phyloP scores from a whole-genome alignment of 2,888 invertebrate genomes.

The Leistus spinibarbis region DNA sequence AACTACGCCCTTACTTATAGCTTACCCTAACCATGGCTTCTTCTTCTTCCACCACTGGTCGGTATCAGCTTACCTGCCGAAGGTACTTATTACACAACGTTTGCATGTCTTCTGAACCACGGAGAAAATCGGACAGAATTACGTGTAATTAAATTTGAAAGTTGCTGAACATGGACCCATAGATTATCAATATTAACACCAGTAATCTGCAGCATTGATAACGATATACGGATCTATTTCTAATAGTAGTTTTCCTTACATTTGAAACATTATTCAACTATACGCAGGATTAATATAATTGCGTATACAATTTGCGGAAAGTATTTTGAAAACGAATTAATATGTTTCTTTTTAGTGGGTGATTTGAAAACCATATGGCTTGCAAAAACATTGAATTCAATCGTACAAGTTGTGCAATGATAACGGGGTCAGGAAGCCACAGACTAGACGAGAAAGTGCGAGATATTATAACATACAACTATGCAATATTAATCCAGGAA shows the following conservation, averaged over 20 bases:
- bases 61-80: slow-evolving; percentile 10
- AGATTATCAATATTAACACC: neutral
- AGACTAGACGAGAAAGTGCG: slow-evolving; percentile 26
- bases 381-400: too few relatives aligned
- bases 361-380: neutral
- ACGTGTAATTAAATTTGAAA: neutral
- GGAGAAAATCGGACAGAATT: too few relatives aligned
- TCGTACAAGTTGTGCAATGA: neutral
- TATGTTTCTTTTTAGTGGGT: too few relatives aligned
- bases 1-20: slow-evolving; percentile 28
- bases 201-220: neutral
- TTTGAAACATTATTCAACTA: too few relatives aligned
- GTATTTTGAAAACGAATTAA: too few relatives aligned
- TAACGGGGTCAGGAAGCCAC: slow-evolving; percentile 35
- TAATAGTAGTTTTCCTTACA: too few relatives aligned
- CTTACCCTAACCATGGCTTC: slow-evolving; percentile 26
- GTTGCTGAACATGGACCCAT: too few relatives aligned
- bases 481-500: neutral
- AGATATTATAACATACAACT: neutral
- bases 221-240: too few relatives aligned
- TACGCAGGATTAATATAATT: too few relatives aligned
- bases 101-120: neutral
- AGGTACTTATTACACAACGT: slow-evolving; percentile 1
- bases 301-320: too few relatives aligned
- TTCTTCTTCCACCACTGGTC: neutral